phyloP scores from a whole-genome alignment of 2,888 invertebrate species.

The Dermolepida albohirtum region DNA sequence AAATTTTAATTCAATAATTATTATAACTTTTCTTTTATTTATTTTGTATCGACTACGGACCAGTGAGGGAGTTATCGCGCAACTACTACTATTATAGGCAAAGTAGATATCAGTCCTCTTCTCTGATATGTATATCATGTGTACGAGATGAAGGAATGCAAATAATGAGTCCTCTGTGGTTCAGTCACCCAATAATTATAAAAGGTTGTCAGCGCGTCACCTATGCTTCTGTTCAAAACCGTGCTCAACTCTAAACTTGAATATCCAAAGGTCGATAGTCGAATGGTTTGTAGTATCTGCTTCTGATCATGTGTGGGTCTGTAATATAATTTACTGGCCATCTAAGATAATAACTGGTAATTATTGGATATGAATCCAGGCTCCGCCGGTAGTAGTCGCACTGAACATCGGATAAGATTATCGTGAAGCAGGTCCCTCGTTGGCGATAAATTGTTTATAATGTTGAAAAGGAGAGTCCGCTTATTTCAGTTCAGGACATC shows the following conservation, averaged over 20 bases:
- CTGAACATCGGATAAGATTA: conserved; percentile 40
- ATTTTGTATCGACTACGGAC: conserved; percentile 27
- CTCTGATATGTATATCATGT: conserved; percentile 21
- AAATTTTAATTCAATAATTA: conserved; percentile 31
- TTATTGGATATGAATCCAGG: conserved; percentile 57
- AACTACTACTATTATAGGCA: conserved; percentile 30
- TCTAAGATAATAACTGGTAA: conserved; percentile 63
- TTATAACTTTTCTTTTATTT: conserved; percentile 34
- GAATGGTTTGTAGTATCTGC: conserved; percentile 45
- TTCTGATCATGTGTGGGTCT: conserved; percentile 62
- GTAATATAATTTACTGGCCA: conserved; percentile 63
- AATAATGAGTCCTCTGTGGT: conserved; percentile 53
- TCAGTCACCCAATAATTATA: conserved; percentile 56
- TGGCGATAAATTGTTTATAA: conserved; percentile 44
- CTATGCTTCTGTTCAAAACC: conserved; percentile 56
- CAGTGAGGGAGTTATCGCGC: conserved; percentile 15
- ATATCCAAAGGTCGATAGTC: conserved; percentile 28
- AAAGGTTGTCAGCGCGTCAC: conserved; percentile 61
- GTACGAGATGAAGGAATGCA: conserved; percentile 52
- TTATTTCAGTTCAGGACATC: conserved; percentile 21
- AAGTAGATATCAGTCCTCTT: conserved; percentile 24
- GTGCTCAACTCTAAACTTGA: conserved; percentile 22
- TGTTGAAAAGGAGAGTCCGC: conserved; percentile 31
- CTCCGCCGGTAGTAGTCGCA: conserved; percentile 44
- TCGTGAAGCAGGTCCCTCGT: conserved; percentile 33